Percentiles rank a stretch among this genome's conserved stretches.
These are phyloP conservation scores for Hirtodrosophila cameraria DNA, from an alignment of 2,888 invertebrate genomes.

Conservation along the genomic window DNA sequence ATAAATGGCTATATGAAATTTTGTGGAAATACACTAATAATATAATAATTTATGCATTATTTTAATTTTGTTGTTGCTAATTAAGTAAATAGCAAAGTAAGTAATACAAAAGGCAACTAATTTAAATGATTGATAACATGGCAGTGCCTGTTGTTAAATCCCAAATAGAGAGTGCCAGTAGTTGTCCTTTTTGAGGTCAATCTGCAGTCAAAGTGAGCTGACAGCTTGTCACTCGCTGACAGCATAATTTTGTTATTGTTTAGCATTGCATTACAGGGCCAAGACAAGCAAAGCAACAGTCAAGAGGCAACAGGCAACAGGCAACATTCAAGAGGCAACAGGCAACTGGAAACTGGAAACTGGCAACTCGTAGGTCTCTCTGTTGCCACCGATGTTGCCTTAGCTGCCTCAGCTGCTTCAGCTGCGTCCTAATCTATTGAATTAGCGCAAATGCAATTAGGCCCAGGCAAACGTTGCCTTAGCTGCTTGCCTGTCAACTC, in stretches of 20 bases:
- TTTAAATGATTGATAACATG: not conserved
- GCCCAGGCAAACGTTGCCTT: slow-evolving; percentile 56
- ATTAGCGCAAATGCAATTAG: slow-evolving; percentile 74
- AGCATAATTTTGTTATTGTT: slow-evolving; percentile 77
- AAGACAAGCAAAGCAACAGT: slow-evolving; percentile 11
- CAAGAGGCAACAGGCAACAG: slow-evolving; percentile 26
- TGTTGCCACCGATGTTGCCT: slow-evolving; percentile 13
- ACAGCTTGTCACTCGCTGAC: slow-evolving; percentile 50
- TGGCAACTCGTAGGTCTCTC: slow-evolving; percentile 14
- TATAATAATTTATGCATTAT: slow-evolving; percentile 48
- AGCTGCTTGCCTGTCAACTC: slow-evolving; percentile 35
- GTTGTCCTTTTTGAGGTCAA: slow-evolving; percentile 41
- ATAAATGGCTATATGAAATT: slow-evolving; percentile 18
- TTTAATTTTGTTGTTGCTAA: slow-evolving; percentile 33
- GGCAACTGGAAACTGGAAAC: slow-evolving; percentile 6
- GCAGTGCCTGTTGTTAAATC: no score
- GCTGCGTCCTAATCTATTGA: slow-evolving; percentile 71
- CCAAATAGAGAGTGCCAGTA: not conserved
- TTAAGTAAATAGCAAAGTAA: slow-evolving; percentile 34
- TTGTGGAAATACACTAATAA: slow-evolving; percentile 6
- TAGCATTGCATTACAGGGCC: slow-evolving; percentile 61
- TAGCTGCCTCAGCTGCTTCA: slow-evolving; percentile 31
- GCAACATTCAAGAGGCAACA: slow-evolving; percentile 20
- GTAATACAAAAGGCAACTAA: not conserved
- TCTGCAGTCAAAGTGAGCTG: slow-evolving; percentile 18